These are phyloP conservation scores for Gerris buenoi DNA, from an alignment of 1,140 invertebrate species.

Conservation along the genomic window DNA sequence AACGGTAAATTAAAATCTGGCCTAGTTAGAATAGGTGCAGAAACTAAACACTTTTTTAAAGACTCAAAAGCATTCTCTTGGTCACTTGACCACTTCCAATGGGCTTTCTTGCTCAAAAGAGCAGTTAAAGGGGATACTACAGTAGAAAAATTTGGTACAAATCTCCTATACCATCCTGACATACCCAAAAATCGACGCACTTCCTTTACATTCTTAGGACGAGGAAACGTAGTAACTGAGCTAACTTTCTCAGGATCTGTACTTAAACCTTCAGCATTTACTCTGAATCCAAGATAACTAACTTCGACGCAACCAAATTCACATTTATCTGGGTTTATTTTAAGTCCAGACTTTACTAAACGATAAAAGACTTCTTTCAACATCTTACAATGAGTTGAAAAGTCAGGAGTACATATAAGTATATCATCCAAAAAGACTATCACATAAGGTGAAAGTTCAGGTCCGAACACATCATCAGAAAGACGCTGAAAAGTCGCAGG, in stretches of 20 bases:
- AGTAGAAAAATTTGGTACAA: slow-evolving; percentile 27
- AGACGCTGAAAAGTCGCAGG: slow-evolving; percentile 18
- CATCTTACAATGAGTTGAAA: slow-evolving; percentile 21
- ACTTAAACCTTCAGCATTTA: slow-evolving; percentile 24
- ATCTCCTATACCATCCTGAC: slow-evolving; percentile 26
- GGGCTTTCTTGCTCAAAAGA: neutral
- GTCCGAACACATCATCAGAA: neutral
- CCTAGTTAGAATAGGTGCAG: slow-evolving; percentile 10
- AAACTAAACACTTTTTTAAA: slow-evolving; percentile 20
- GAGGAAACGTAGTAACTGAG: slow-evolving; percentile 24
- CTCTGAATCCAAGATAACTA: slow-evolving; percentile 27
- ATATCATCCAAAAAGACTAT: slow-evolving; percentile 25
- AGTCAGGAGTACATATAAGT: slow-evolving; percentile 17
- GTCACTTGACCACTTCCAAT: neutral
- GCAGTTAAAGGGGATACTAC: slow-evolving; percentile 23
- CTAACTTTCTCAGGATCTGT: slow-evolving; percentile 27
- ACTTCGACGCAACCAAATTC: slow-evolving; percentile 24
- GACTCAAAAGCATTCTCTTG: slow-evolving; percentile 11
- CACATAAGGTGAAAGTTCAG: neutral
- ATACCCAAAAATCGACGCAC: slow-evolving; percentile 22
- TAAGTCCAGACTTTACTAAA: slow-evolving; percentile 21
- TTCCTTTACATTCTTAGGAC: slow-evolving; percentile 17
- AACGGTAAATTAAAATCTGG: slow-evolving; percentile 17
- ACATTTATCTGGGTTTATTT: slow-evolving; percentile 26
- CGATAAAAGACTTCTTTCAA: slow-evolving; percentile 19